phyloP scores from a whole-genome alignment of 2,113 vertebrate species.

The Clarias macrocephalus region DNA sequence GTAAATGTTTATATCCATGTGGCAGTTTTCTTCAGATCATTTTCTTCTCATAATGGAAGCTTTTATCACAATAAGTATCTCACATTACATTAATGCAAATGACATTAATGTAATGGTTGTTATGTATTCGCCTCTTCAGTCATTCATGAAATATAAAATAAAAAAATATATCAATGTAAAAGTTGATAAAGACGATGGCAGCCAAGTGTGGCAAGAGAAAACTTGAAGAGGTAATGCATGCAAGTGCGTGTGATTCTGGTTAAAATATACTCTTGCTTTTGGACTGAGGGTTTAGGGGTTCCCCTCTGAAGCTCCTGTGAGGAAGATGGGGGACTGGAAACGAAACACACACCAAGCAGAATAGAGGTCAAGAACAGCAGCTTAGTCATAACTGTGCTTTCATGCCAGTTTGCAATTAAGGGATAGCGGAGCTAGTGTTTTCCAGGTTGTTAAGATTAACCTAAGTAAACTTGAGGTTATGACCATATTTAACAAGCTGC shows the following conservation, averaged over 20 bases:
- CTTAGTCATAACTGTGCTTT: background rate
- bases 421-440: background rate
- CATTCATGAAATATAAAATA: slow-evolving; percentile 32
- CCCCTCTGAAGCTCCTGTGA: slow-evolving; percentile 21
- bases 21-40: slow-evolving; percentile 19
- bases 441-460: background rate
- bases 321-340: background rate
- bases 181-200: slow-evolving; percentile 41
- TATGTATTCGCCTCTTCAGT: slow-evolving; percentile 26
- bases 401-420: no score
- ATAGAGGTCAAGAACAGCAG: background rate
- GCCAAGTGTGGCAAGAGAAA: slow-evolving; percentile 33
- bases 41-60: slow-evolving; percentile 25
- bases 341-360: background rate
- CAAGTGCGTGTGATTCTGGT: slow-evolving; percentile 8
- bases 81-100: slow-evolving; percentile 21
- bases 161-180: slow-evolving; percentile 20
- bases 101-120: slow-evolving; percentile 16
- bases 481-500: background rate
- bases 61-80: slow-evolving; percentile 36
- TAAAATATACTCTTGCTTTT: slow-evolving; percentile 41
- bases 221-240: slow-evolving; percentile 12
- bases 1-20: slow-evolving; percentile 27
- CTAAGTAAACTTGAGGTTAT: background rate
- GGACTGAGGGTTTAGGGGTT: background rate